Base-by-base conservation (phyloP, 2,113 vertebrate genomes). In the Ciconia boyciana region DNA sequence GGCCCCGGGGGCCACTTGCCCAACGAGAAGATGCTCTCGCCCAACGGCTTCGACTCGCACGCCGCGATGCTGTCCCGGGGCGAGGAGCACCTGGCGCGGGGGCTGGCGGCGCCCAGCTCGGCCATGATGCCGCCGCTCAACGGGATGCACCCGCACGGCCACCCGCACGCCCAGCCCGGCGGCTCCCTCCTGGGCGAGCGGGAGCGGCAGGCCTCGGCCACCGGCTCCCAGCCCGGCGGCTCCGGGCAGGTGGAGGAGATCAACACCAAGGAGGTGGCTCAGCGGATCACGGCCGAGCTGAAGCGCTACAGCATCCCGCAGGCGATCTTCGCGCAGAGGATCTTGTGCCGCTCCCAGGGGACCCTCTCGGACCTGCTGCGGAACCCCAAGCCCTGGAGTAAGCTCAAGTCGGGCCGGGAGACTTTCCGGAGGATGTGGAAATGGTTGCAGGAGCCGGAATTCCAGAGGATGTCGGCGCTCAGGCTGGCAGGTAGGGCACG, bases 371-470 rank as follows among this genome's bases (percentile, higher is more conserved):
- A 99, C 98, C 99, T 99, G 96, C 99, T 99, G 98, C 97, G 99
- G 94, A 99, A 99, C 96, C 99, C 99, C 97, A 99, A 99, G 97
- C 99, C 99, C 74, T 99, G 99, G 99, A 99, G 99, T 98, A 99
- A 99, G 98, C 99, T 99, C 97, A 99, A 99, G 98, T 99, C 99
- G 6, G 99, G 99, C 85, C 98, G 99, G 32, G 99, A 99, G 98
- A 99, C 99, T 88, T 99, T 99, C 98, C 98, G 99, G 88, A 99
- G 99, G 98, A 99, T 99, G 99, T 99, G 99, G 99, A 99, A 99
- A 98, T 99, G 99, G 99, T 98, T 99, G 70, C 99, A 99, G 96
- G 99, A 99, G 97, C 99, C 99, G 3, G 99, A 99, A 97, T 99
- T 99, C 97, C 99, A 99, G 98, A 98, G 99, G 96, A 99, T 99